A percentile compares a stretch with the other conserved stretches of the same genome.
Conservation (phyloP, 2,888 invertebrate species). For the Scaptomyza cyrtandrae region DNA sequence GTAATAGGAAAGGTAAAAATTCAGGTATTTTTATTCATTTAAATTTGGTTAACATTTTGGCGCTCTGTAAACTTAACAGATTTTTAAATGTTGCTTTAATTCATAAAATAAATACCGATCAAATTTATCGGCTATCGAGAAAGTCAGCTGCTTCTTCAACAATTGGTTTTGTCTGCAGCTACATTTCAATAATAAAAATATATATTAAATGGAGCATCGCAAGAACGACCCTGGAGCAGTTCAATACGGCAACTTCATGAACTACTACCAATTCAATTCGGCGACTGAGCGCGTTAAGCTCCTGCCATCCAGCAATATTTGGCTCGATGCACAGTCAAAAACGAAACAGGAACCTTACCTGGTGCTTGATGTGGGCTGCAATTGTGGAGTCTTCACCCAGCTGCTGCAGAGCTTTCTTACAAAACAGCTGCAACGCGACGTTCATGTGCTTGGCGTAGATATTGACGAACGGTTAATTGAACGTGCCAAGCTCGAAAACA, state of each 20-base stretch:
- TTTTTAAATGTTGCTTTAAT: neutral
- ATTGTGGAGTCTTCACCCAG: conserved; percentile 90
- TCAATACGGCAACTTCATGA: conserved; percentile 93
- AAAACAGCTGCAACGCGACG: conserved; percentile 45
- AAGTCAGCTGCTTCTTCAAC: neutral
- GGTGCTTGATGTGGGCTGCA: conserved; percentile 88
- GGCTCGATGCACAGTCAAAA: conserved; percentile 56
- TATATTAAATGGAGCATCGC: conserved; percentile 75
- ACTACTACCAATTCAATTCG: conserved; percentile 93
- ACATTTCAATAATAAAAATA: neutral
- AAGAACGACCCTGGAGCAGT: conserved; percentile 90
- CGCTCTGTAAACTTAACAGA: conserved; percentile 1
- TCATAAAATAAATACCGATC: neutral
- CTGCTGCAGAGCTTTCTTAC: conserved; percentile 61
- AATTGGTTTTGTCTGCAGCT: neutral
- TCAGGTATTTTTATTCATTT: neutral
- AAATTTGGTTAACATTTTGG: neutral
- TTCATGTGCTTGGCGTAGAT: conserved; percentile 88
- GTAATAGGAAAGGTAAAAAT: conserved; percentile 49
- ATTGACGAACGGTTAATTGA: conserved; percentile 89
- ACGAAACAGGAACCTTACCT: conserved; percentile 80
- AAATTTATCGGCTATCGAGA: conserved; percentile 4
- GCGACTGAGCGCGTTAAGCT: conserved; percentile 88
- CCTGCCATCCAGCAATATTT: conserved; percentile 85
- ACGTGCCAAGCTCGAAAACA: conserved; percentile 87